Conservation (phyloP, 1,140 invertebrate genomes). For the Orussus abietinus region DNA sequence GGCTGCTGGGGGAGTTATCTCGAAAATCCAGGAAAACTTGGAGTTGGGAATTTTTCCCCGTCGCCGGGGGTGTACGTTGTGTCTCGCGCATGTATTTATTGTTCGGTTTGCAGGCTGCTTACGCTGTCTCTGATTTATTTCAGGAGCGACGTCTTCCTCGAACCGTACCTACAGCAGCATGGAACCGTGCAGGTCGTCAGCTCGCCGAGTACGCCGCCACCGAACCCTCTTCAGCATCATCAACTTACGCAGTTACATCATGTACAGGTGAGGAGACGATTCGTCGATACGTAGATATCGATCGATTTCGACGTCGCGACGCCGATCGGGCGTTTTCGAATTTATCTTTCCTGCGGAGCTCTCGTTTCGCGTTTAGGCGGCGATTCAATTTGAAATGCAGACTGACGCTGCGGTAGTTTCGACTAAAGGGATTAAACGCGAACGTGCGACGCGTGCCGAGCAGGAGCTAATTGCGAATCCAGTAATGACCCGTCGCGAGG, state of each 20-base stretch:
- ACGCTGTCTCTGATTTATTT: no score
- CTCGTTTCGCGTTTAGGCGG: slow-evolving; percentile 25
- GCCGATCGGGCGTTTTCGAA: background rate
- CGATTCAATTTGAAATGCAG: slow-evolving; percentile 42
- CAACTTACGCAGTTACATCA: slow-evolving; percentile 51
- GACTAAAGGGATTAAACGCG: slow-evolving; percentile 34
- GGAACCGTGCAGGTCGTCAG: slow-evolving; percentile 47
- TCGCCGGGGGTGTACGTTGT: no score
- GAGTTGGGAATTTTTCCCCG: no score
- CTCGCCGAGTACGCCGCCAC: slow-evolving; percentile 46
- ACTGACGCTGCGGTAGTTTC: slow-evolving; percentile 32
- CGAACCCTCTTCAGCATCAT: slow-evolving; percentile 46
- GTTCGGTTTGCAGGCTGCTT: no score
- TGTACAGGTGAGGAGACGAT: slow-evolving; percentile 41
- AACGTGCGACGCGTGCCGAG: slow-evolving; percentile 35
- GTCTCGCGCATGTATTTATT: no score
- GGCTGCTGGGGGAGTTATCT: no score
- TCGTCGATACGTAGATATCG: no score
- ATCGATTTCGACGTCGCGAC: no score
- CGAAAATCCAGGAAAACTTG: no score
- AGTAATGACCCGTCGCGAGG: slow-evolving; percentile 41
- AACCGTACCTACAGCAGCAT: slow-evolving; percentile 49
- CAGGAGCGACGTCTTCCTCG: slow-evolving; percentile 52
- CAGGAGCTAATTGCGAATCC: slow-evolving; percentile 39
- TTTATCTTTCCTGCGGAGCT: no score